These are phyloP conservation scores for Pipistrellus pygmaeus DNA, from an alignment of 2,797 vertebrate species.

Conservation along the genomic window DNA sequence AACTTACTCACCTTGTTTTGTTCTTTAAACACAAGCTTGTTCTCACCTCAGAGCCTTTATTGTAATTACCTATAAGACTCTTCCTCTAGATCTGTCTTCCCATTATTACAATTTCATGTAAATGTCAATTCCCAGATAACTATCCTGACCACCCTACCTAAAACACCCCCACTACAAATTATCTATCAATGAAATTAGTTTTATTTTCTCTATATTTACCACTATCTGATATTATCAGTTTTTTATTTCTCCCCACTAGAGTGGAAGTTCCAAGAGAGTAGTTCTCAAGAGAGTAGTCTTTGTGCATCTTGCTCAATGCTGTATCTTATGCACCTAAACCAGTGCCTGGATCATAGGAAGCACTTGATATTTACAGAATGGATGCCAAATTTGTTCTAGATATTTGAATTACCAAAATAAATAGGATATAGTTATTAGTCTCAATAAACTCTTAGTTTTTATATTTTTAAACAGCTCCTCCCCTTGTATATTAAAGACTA, in stretches of 20 bases:
- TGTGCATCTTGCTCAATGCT: not conserved
- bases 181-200: slow-evolving; percentile 18
- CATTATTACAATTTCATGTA: not conserved
- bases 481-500: slow-evolving; percentile 39
- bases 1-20: not conserved
- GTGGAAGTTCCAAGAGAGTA: not conserved
- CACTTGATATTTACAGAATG: slow-evolving; percentile 28
- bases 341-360: not conserved
- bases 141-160: slow-evolving; percentile 13
- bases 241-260: not conserved
- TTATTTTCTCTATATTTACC: slow-evolving; percentile 37
- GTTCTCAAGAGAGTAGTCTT: not conserved
- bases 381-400: not conserved
- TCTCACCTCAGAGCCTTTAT: slow-evolving; percentile 30
- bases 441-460: slow-evolving; percentile 33
- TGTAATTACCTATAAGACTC: slow-evolving; percentile 45
- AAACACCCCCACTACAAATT: slow-evolving; percentile 15
- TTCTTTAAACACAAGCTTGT: slow-evolving; percentile 17
- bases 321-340: slow-evolving; percentile 8
- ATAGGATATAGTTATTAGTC: not conserved
- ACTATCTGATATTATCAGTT: slow-evolving; percentile 10
- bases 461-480: slow-evolving; percentile 36
- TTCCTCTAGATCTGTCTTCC: slow-evolving; percentile 5
- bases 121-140: slow-evolving; percentile 31
- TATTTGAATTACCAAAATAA: slow-evolving; percentile 28